Base-by-base conservation (phyloP, 2,113 vertebrate genomes). In the Syngnathus scovelli region DNA sequence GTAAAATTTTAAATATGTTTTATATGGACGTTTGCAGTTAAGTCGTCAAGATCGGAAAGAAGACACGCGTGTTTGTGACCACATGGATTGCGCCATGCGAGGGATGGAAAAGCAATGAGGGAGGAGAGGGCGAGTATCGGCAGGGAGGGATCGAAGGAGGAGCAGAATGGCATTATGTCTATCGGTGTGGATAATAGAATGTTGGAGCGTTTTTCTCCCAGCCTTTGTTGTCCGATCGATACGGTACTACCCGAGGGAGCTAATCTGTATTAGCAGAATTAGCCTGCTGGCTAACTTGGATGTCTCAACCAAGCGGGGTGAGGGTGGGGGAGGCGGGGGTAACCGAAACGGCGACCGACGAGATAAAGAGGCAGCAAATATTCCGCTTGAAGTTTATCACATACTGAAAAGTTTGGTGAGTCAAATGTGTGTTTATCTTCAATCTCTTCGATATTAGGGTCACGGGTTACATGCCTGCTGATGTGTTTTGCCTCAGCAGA, bases 231-330 rank as follows among this genome's bases (percentile, higher is more conserved):
- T 90, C 87, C 89, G 88, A 91, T 91, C 90, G 88, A 92, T 91
- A 90, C 70, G 18, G 69, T 84, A 79, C 81, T 79, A 85, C 89
- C 87, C 87, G 74, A 74, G 79, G 81, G 89, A 87, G 87, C 88
- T 91, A 90, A 92, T 92, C 90, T 91, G 87, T 90, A 91, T 92
- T 90, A 92, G 89, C 84, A 80, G 88, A 91, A 92, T 91, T 90
- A 92, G 88, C 87, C 86, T 77, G 75, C 83, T 76, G 83, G 86
- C 85, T 87, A 90, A 90, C 88, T 88, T 78, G 81, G 88, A 90
- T 79, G 86, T 89, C 86, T 85, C 81, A 83, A 79, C 64, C 78
- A 78, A 60, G 74, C 43, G 62, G 63, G 70, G 44, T 73, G 74
- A 79, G 55, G 60, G 70, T 4, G 41, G 51, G 19, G 6, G 64